Percentiles rank a stretch among this genome's conserved stretches.
These are phyloP conservation scores for Dicentrarchus labrax DNA, from an alignment of 2,113 vertebrate genomes.

Conservation along the genomic window DNA sequence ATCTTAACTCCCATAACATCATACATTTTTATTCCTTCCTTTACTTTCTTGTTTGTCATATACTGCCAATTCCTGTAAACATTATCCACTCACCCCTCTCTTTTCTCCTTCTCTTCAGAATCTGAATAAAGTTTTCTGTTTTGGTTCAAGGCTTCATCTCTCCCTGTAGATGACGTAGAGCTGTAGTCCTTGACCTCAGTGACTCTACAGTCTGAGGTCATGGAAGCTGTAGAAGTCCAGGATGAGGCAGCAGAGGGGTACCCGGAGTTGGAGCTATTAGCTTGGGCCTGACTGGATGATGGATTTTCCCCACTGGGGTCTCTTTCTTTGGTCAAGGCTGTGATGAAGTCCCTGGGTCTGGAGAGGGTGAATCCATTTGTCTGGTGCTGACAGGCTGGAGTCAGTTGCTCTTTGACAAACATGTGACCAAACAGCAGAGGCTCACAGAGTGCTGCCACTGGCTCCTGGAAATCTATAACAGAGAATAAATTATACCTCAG, in stretches of 20 bases:
- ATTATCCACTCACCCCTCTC: constrained; percentile 35
- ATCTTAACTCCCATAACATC: too few species aligned
- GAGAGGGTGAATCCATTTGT: constrained; percentile 77
- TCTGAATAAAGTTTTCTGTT: not conserved
- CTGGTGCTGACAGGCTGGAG: constrained; percentile 80
- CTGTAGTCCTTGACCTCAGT: not conserved
- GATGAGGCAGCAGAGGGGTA: not conserved
- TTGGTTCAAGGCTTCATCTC: not conserved
- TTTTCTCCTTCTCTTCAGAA: not conserved
- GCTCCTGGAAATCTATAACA: constrained; percentile 57
- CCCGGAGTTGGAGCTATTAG: not conserved
- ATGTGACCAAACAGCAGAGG: constrained; percentile 81
- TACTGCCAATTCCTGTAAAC: not conserved
- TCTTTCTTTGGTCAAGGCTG: constrained; percentile 43
- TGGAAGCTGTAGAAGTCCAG: not conserved
- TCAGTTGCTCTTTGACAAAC: constrained; percentile 81
- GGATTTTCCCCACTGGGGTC: not conserved
- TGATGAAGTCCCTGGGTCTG: constrained; percentile 76
- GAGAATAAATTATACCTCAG: not conserved
- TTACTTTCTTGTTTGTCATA: not conserved
- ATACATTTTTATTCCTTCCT: too few species aligned
- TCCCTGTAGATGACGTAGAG: not conserved
- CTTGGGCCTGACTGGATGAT: not conserved
- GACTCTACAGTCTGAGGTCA: not conserved
- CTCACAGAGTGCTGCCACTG: constrained; percentile 37